Base-by-base conservation (phyloP, 2,113 vertebrate species). In the Tympanuchus pallidicinctus region DNA sequence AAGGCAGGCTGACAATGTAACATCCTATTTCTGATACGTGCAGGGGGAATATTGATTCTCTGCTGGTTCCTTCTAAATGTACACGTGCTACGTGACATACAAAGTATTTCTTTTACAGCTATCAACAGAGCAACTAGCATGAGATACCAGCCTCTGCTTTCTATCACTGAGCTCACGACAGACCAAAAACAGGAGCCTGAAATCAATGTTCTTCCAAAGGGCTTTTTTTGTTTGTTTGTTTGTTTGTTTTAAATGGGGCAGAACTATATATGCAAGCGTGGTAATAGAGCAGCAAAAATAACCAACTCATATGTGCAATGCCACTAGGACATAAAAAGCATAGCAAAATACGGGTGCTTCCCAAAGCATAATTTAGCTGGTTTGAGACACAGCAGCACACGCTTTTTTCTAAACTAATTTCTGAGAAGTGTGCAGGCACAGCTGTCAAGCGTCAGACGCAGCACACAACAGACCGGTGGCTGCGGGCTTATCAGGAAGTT, bases 21-120 rank as follows among this genome's bases (percentile, higher is more conserved):
- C 32, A 25, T 1, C 4, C 0, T 43, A 16, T 24, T 77, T 67
- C 57, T 75, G 73, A 78, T 70, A 61, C 20, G 13, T 6, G 6
- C 22, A 8, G 6, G 0, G 13, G 3, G 3, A 12, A 36, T 0
- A 64, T 40, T 0, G 54, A 74, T n/a, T 36, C 8, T 54, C 28
- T 3, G 56, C 66, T 42, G 75, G 40, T 20, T 61, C 21, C 54
- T 72, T 38, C 17, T 2, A 2, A 81, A 71, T n/a, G 8, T 13
- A 36, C 25, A 25, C 18, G 57, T 30, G 15, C 64, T 48, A 27
- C 0, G 0, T 21, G 25, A 64, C 42, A 52, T 24, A 73, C 15
- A n/a, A 69, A 64, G 13, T 50, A 69, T n/a, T 32, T 32, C 25
- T 4, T 70, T 61, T 50, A 67, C 14, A 64, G 30, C 43, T 54